Conservation (phyloP, 2,888 invertebrate species). For the Hemaris fuciformis region DNA sequence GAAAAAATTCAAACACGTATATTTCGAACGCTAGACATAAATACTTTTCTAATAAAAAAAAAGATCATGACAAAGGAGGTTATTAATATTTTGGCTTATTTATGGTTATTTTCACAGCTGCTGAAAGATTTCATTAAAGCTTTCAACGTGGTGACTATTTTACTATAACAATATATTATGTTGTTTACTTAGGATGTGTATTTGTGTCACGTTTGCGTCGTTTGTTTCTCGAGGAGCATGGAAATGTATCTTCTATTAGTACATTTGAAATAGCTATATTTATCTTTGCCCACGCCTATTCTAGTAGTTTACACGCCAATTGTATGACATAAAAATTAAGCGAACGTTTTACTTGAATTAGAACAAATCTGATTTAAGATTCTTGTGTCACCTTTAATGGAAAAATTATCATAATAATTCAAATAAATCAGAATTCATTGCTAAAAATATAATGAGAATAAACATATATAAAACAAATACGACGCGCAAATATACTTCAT, state of each 20-base stretch:
- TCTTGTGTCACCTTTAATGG: too few relatives aligned
- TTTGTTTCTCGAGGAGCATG: not conserved
- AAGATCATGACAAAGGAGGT: not conserved
- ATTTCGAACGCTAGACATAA: not conserved
- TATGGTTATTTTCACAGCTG: not conserved
- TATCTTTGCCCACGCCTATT: not conserved
- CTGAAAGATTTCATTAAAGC: not conserved
- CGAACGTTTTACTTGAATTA: too few relatives aligned
- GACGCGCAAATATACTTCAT: too few relatives aligned
- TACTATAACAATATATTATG: not conserved
- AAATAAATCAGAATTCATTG: too few relatives aligned
- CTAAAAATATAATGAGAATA: too few relatives aligned
- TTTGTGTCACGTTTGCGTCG: not conserved
- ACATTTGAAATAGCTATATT: not conserved
- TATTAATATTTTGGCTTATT: not conserved
- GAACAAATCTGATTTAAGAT: too few relatives aligned
- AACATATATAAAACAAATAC: too few relatives aligned
- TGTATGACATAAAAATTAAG: too few relatives aligned
- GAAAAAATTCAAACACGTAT: not conserved
- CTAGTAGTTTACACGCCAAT: not conserved
- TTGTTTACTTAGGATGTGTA: not conserved
- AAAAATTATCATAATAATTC: too few relatives aligned
- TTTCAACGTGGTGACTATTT: not conserved
- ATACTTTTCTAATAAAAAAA: not conserved
- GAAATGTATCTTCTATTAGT: not conserved